Percentiles rank a stretch among this genome's conserved stretches.
Evolutionary conservation across 1,140 invertebrate genomes (phyloP).

Genomic region (Drosophila sproati): DNA sequence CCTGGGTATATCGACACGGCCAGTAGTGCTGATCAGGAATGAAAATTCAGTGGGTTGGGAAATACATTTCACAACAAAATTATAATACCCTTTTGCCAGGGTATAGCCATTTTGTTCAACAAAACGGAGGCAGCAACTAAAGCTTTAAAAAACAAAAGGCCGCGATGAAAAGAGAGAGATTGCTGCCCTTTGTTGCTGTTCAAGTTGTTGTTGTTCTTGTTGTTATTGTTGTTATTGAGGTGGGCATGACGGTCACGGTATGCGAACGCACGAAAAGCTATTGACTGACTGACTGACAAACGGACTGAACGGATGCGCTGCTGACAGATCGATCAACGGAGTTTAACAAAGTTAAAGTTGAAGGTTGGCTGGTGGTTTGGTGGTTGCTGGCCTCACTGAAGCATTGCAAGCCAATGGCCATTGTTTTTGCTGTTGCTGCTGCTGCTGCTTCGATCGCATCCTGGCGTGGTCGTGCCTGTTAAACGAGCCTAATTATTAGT

Average conservation of each 20-base stretch:
- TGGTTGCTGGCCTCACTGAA: slow-evolving; percentile 15
- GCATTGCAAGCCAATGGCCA: slow-evolving; percentile 27
- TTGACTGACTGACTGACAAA: slow-evolving; percentile 61
- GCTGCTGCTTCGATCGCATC: slow-evolving; percentile 26
- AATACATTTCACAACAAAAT: neutral
- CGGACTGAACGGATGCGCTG: slow-evolving; percentile 51
- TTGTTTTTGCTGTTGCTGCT: slow-evolving; percentile 11
- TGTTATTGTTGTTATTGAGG: slow-evolving; percentile 19
- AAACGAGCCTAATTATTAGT: slow-evolving; percentile 80
- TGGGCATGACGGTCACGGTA: slow-evolving; percentile 81
- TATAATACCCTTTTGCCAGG: neutral
- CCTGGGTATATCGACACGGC: too few species aligned
- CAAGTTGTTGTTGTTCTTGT: slow-evolving; percentile 12
- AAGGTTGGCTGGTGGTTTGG: slow-evolving; percentile 58
- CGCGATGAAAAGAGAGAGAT: slow-evolving; percentile 61
- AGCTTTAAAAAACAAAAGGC: slow-evolving; percentile 64
- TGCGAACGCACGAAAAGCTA: slow-evolving; percentile 75
- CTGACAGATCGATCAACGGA: slow-evolving; percentile 67
- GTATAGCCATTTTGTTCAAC: slow-evolving; percentile 5
- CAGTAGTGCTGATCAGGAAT: too few species aligned
- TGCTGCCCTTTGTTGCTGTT: slow-evolving; percentile 24
- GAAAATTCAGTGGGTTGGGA: too few species aligned
- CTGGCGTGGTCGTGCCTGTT: slow-evolving; percentile 59
- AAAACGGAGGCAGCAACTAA: slow-evolving; percentile 10
- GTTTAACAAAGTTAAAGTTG: slow-evolving; percentile 65